Conservation (phyloP, 2,797 vertebrate species). For the Pterois miles region DNA sequence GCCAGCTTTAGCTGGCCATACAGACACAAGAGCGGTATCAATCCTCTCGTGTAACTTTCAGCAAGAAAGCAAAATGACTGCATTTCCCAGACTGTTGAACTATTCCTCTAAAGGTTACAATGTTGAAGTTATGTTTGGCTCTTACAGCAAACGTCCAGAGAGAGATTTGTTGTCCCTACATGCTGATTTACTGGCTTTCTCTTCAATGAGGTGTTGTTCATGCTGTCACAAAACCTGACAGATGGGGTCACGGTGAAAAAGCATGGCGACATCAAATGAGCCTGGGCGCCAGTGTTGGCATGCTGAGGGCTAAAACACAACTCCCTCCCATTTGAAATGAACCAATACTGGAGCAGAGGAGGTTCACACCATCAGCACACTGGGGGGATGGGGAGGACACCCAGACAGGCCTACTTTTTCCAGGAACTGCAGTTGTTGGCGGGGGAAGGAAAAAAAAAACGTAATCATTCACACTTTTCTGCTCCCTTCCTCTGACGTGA, state of each 20-base stretch:
- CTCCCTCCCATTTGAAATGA: constrained; percentile 53
- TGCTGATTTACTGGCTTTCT: background rate
- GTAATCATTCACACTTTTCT: constrained; percentile 23
- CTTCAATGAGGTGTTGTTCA: background rate
- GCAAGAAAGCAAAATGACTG: background rate
- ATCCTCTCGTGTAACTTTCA: background rate
- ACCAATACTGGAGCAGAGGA: constrained; percentile 37
- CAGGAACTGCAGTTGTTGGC: constrained; percentile 59
- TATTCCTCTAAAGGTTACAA: background rate
- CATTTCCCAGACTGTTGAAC: background rate
- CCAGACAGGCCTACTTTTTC: constrained; percentile 39
- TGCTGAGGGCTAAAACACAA: constrained; percentile 10
- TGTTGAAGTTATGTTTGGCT: background rate
- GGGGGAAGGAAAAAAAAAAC: background rate
- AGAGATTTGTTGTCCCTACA: background rate
- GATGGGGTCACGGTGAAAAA: constrained; percentile 17
- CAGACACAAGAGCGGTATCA: background rate
- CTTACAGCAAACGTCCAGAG: background rate
- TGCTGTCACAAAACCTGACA: background rate
- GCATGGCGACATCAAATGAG: constrained; percentile 36
- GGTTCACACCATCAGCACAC: constrained; percentile 39
- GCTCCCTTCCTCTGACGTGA: constrained; percentile 16
- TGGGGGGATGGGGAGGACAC: constrained; percentile 60
- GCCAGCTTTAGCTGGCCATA: background rate
- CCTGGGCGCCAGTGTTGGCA: constrained; percentile 19